These are phyloP conservation scores for Battus philenor DNA, from an alignment of 1,140 invertebrate species.

Conservation along the genomic window DNA sequence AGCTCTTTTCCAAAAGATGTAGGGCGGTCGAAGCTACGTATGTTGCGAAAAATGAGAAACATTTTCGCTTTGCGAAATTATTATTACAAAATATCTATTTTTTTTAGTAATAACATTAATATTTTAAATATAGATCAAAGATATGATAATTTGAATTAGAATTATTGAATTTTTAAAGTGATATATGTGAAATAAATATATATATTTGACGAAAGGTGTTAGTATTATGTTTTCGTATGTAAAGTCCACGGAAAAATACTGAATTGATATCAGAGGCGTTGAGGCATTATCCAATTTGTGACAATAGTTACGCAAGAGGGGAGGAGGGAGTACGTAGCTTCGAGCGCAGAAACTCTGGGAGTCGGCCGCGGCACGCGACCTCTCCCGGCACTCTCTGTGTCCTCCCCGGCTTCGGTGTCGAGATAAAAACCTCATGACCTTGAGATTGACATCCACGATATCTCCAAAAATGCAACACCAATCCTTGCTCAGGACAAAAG, in stretches of 20 bases:
- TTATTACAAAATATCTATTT: too few relatives aligned
- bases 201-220: neutral
- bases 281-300: conserved; percentile 41
- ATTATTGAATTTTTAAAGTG: too few relatives aligned
- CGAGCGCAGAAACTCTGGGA: conserved; percentile 38
- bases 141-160: too few relatives aligned
- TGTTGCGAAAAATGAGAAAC: conserved; percentile 20
- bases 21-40: conserved; percentile 58
- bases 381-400: conserved; percentile 35
- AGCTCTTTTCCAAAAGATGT: conserved; percentile 55
- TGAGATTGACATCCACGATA: too few relatives aligned
- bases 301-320: conserved; percentile 71
- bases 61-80: conserved; percentile 3
- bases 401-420: conserved; percentile 15
- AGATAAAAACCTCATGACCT: conserved; percentile 11
- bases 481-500: too few relatives aligned
- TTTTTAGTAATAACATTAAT: too few relatives aligned
- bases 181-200: neutral
- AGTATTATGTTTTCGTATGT: too few relatives aligned
- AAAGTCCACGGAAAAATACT: conserved; percentile 5
- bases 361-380: conserved; percentile 51
- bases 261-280: conserved; percentile 7
- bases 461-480: too few relatives aligned
- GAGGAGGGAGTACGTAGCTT: conserved; percentile 52
- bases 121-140: too few relatives aligned